phyloP scores from a whole-genome alignment of 2,797 vertebrate species.

The Acridotheres tristis region DNA sequence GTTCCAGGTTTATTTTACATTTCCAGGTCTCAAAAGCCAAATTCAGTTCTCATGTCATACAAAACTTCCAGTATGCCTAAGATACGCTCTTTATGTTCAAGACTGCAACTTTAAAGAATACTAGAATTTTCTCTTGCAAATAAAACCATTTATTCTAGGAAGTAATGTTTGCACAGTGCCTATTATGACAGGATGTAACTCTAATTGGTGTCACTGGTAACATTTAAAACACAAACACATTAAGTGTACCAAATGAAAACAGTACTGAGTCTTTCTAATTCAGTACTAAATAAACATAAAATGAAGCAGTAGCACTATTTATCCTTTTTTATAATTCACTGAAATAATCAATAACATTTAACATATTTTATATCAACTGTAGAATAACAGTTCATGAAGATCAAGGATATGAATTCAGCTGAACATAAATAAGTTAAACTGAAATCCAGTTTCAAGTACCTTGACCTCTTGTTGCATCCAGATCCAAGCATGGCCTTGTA shows the following conservation, averaged over 20 bases:
- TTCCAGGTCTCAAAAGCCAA: not conserved
- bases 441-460: not conserved
- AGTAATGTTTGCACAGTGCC: not conserved
- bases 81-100: not conserved
- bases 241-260: not conserved
- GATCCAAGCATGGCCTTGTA: not conserved
- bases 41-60: not conserved
- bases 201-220: conserved; percentile 23
- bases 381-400: not conserved
- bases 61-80: not conserved
- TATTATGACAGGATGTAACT: not conserved
- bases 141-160: not conserved
- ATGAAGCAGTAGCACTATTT: not conserved
- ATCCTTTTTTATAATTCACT: not conserved
- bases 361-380: not conserved
- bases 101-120: not conserved
- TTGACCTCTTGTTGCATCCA: not conserved
- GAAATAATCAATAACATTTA: not conserved
- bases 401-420: not conserved
- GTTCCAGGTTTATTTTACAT: not conserved
- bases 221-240: conserved; percentile 4
- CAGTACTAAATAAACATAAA: not conserved
- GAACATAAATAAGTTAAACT: not conserved
- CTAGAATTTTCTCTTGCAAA: not conserved
- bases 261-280: not conserved